Evolutionary conservation across 64 coral and sea anemone species (phyloP).

Genomic region (Acropora yongei): DNA sequence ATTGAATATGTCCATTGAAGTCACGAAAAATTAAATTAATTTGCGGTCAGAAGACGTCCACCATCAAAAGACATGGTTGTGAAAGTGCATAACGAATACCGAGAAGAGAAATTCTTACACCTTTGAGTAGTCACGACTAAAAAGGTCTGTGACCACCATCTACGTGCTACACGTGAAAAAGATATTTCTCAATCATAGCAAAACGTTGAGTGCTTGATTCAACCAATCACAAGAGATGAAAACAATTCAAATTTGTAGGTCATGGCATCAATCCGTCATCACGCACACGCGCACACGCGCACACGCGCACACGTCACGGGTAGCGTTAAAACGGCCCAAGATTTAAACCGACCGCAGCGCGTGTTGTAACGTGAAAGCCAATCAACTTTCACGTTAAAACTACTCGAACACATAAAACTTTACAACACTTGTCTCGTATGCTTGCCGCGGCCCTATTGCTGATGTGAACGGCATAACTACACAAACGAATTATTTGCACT

Average conservation of each 20-base stretch:
- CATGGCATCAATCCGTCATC: too few species aligned
- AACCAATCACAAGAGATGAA: not conserved
- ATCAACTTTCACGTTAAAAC: not conserved
- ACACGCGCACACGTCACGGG: too few species aligned
- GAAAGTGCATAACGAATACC: not conserved
- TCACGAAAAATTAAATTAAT: not conserved
- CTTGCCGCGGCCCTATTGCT: not conserved
- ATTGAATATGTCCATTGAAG: not conserved
- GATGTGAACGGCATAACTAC: not conserved
- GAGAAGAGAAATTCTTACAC: not conserved
- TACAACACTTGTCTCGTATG: not conserved
- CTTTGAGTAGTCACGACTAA: not conserved
- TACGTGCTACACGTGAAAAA: not conserved
- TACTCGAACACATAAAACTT: too few species aligned
- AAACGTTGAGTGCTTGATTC: too few species aligned
- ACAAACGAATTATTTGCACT: too few species aligned
- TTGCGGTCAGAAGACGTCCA: not conserved
- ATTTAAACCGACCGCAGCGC: not conserved
- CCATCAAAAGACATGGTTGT: not conserved
- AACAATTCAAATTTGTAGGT: too few species aligned
- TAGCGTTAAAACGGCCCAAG: not conserved
- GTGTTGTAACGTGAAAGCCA: not conserved
- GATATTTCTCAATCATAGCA: too few species aligned
- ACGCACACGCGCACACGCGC: too few species aligned
- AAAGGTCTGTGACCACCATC: not conserved